Evolutionary conservation across 2,113 vertebrate species (phyloP), one percentile per base, ranked within the genome.

Genomic region (Rynchops niger): DNA sequence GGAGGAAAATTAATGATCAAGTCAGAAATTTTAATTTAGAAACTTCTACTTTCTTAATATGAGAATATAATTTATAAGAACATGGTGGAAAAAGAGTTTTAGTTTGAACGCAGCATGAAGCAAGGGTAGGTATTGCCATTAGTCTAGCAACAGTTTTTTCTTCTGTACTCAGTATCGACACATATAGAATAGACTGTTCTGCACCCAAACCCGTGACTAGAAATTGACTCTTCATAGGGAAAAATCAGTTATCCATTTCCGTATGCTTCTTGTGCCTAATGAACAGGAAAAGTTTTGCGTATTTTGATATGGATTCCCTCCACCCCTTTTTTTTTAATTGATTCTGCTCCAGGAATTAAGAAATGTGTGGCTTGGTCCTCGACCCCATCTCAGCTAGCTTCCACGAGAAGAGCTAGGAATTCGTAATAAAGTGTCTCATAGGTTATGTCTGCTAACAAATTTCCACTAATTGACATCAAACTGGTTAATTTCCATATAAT

Each of bases 401-500:
- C 82, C 76, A 59, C 70, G 43, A 81, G 69, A 67, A 71, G 67
- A 83, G 19, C 86, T 95, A 95, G 67, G 86, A 90, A 95, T 96
- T 97, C 77, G 87, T 95, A 97, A 94, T 85, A 90, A 95, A 93
- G 85, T 80, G 79, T 97, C 96, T 96, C 96, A 91, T 56, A 95
- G 96, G 93, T 92, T 93, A 94, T 91, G 96, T 95, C 97, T 98
- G 95, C 98, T 98, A 97, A 98, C 97, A 98, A 98, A 98, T 98
- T 98, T 98, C 98, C 98, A 98, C 98, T 98, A 98, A 98, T 95
- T 97, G 98, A 98, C 97, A 98, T 97, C 97, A 97, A 98, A 97
- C 96, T 97, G 98, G 98, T 98, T 98, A 98, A 98, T 98, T 98
- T 98, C 96, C 97, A 98, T 98, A 98, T 98, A 98, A 99, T 98